These are phyloP conservation scores for Lepidurus apus DNA, from an alignment of 1,140 invertebrate genomes.

Conservation along the genomic window DNA sequence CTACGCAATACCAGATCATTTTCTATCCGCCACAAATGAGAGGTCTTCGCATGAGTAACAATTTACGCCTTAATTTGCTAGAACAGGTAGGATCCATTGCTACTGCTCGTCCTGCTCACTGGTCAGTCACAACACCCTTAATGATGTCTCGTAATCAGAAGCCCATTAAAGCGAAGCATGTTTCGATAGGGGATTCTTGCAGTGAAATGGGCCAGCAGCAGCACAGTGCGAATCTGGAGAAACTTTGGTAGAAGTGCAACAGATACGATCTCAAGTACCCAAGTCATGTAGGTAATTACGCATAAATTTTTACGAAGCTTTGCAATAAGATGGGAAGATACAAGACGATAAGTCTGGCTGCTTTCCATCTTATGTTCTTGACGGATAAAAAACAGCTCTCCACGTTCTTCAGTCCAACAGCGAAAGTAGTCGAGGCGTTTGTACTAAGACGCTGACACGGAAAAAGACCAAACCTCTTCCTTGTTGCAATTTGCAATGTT, in stretches of 20 bases:
- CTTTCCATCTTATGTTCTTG: background rate
- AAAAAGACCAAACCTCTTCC: slow-evolving; percentile 18
- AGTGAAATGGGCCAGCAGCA: background rate
- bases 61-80: background rate
- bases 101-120: background rate
- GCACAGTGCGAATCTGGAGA: background rate
- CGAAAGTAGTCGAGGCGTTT: slow-evolving; percentile 1
- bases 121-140: background rate
- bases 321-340: background rate
- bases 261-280: background rate
- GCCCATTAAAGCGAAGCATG: no score
- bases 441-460: background rate
- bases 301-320: background rate
- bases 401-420: background rate
- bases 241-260: background rate
- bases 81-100: background rate
- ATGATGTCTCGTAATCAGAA: no score
- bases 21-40: background rate
- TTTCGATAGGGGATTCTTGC: background rate
- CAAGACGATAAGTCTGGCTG: background rate
- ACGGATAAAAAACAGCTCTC: background rate
- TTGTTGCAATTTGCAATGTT: slow-evolving; percentile 15
- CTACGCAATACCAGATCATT: background rate
- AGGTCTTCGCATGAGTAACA: background rate
- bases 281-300: slow-evolving; percentile 10